Evolutionary conservation across 2,888 invertebrate species (phyloP), one percentile per base, ranked within the genome.

Genomic region (Andrena bicolor): DNA sequence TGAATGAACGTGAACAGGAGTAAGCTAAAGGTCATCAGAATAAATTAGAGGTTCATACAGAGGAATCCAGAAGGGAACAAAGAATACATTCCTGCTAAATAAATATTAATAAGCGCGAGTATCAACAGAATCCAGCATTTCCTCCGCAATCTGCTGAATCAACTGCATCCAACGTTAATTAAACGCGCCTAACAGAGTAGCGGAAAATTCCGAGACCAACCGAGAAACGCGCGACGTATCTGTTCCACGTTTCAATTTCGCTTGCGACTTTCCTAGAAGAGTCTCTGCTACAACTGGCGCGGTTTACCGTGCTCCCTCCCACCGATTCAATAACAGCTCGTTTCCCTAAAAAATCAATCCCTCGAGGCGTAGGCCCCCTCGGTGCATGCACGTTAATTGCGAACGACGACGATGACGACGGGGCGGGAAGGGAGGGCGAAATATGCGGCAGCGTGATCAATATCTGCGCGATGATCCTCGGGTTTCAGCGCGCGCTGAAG

Each of bases 391-490:
- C 23, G 76, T 53, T 65, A 70, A 80, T 76, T 60, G 56, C 76
- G 23, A 32, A 28, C n/a, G 30, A n/a, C 51, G 26, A 58, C n/a
- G 30, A n/a, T 35, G 26, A 58, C 56, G 26, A 58, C 48, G 16
- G 13, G 16, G 51, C 16, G 20, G 49, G 32, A 26, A 68, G 20
- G 73, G 7, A 23, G 30, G 13, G n/a, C 72, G 35, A 64, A 35
- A 53, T 2, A 41, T n/a, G 72, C n/a, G 35, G n/a, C 35, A 10
- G 64, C 49, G 68, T 69, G 78, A 78, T 81, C 73, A 60, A 81
- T 79, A 81, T 74, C 79, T 48, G 69, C 60, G 58, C 58, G 64
- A 79, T 64, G 65, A 71, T 68, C 72, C 35, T 41, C 48, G 28
- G 35, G 70, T 76, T 80, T 68, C 53, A 71, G 16, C 66, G 53